Evolutionary conservation across 1,140 invertebrate species (phyloP), one percentile per base, ranked within the genome.

Genomic region (Watersipora subatra): DNA sequence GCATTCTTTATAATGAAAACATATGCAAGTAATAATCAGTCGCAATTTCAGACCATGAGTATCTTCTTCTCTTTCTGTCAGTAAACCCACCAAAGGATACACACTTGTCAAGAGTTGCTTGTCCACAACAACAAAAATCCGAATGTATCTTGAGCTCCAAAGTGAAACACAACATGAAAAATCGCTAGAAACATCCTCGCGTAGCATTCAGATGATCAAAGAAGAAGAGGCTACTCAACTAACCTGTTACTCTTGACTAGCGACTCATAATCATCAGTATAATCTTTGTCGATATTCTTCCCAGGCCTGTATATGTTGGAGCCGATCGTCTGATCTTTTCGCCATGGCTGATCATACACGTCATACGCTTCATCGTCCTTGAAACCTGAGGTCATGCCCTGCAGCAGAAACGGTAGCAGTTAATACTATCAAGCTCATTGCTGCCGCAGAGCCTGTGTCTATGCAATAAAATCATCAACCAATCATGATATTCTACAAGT

Each of bases 351-450:
- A 77, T 98, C 94, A 78, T 99, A 99, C 0, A 98, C 93, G 80
- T 91, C 94, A 79, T 99, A 99, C 0, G 89, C 89, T 73, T 99
- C 97, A 72, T 99, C 97, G 73, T 98, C 94, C 2, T 87, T 93
- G 82, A 94, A 99, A 3, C 97, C 97, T 74, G 88, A 90, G 73
- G 94, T 93, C 86, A 99, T 89, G 61, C 96, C 96, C 78, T 82
- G 68, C 19, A 73, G 68, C 20, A 25, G 29, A 22, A 64, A 68
- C 29, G 28, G 24, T 55, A 22, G 25, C 7, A 2, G n/a, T n/a
- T n/a, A n/a, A n/a, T n/a, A n/a, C n/a, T n/a, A n/a, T n/a, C n/a
- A n/a, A n/a, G n/a, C n/a, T n/a, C n/a, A n/a, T n/a, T n/a, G n/a
- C n/a, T n/a, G n/a, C n/a, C n/a, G n/a, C n/a, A n/a, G n/a, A n/a